Base-by-base conservation (phyloP, 23 tunicate genomes). In the Botrylloides violaceus region DNA sequence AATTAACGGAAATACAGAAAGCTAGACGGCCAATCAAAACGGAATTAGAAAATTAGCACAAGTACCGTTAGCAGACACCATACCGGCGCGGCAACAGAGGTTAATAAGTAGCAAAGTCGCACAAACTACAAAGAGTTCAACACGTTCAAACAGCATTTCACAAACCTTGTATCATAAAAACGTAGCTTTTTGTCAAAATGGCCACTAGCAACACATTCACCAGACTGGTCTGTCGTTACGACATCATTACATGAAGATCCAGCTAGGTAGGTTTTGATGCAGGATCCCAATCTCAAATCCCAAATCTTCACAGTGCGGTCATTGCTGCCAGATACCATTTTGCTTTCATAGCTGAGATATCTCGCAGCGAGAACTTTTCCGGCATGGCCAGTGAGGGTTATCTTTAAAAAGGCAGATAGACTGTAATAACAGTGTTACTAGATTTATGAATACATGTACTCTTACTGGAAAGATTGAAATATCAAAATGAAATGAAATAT, bases 171-270 rank as follows among this genome's bases (percentile, higher is more conserved):
- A 33, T 88, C 96, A 81, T 86, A 88, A 37, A 88, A 63, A 3
- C 96, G 70, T 3, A 88, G 66, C 48, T 88, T 88, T 24, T 71
- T 58, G 50, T 88, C 96, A 32, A 88, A 88, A 59, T 88, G 96
- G 4, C 96, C 96, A 58, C 88, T 81, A 18, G 81, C 96, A 28
- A 88, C 23, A 36, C 96, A 82, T 21, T 87, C 95, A 27, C 65
- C 79, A 4, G 73, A 55, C 47, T 68, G 74, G 53, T 88, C 84
- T 18, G 77, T 81, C 0, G 88, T 76, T n/a, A 88, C 84, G 29
- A 88, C 59, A 47, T 88, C 96, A 31, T 72, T 77, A 34, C 96
- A 88, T 19, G 96, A 77, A 9, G 88, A 81, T n/a, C 96, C 96
- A 6, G 88, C 96, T 72, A 82, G 79, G 65, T 83, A 88, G 22